Conservation (phyloP, 2,888 invertebrate species). For the Andrena minutula region DNA sequence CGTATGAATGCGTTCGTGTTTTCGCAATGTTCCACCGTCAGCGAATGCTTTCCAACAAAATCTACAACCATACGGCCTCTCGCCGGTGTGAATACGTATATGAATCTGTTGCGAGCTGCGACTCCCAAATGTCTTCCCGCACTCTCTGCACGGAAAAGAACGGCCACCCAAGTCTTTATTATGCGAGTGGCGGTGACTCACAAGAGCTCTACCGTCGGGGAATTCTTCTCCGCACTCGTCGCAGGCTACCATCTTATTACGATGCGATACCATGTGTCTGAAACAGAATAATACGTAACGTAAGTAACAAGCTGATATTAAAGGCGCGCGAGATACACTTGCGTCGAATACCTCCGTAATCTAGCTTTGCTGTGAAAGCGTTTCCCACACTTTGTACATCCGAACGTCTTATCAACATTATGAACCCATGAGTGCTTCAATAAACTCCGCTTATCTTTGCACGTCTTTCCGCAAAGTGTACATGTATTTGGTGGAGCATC, state of each 20-base stretch:
- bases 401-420: constrained; percentile 88
- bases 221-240: constrained; percentile 90
- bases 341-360: constrained; percentile 81
- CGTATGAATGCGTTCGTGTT: constrained; percentile 94
- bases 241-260: constrained; percentile 90
- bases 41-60: constrained; percentile 96
- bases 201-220: constrained; percentile 89
- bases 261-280: constrained; percentile 90
- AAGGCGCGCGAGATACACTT: not conserved
- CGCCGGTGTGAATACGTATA: constrained; percentile 93
- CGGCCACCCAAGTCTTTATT: constrained; percentile 86
- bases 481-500: constrained; percentile 89
- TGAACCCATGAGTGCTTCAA: constrained; percentile 90
- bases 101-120: constrained; percentile 95
- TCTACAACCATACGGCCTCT: constrained; percentile 93
- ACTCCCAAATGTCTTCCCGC: constrained; percentile 94
- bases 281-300: constrained; percentile 10
- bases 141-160: constrained; percentile 93
- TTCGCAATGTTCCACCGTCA: constrained; percentile 93
- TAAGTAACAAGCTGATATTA: not conserved
- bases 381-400: constrained; percentile 90
- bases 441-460: constrained; percentile 89
- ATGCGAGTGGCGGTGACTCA: constrained; percentile 90
- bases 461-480: constrained; percentile 89
- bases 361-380: constrained; percentile 90